phyloP scores from a whole-genome alignment of 2,113 vertebrate species.

The Tenrec ecaudatus region DNA sequence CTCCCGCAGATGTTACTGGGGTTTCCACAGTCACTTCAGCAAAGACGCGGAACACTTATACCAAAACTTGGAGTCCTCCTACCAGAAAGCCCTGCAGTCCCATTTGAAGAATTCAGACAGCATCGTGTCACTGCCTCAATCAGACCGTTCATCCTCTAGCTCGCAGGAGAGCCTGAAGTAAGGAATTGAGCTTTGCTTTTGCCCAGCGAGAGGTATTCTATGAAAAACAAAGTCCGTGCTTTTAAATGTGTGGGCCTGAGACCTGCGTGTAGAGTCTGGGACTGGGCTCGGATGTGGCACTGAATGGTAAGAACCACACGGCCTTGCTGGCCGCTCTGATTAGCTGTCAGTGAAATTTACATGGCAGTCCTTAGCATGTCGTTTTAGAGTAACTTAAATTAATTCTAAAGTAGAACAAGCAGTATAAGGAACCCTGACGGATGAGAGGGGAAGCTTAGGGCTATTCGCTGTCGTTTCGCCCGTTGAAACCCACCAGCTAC shows the following conservation, averaged over 20 bases:
- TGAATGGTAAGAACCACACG: not conserved
- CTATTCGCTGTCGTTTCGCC: too few species aligned
- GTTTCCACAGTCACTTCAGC: conserved; percentile 97
- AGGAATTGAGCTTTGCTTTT: conserved; percentile 70
- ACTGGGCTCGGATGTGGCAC: not conserved
- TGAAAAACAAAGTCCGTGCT: not conserved
- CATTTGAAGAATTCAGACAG: conserved; percentile 98
- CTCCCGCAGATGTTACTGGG: conserved; percentile 96
- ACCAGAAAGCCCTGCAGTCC: conserved; percentile 98
- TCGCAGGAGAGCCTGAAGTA: conserved; percentile 99
- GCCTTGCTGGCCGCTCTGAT: not conserved
- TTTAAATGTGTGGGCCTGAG: not conserved
- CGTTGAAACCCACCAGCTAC: too few species aligned
- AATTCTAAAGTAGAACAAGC: not conserved
- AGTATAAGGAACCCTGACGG: too few species aligned
- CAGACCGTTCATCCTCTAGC: conserved; percentile 97
- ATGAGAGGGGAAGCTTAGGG: too few species aligned
- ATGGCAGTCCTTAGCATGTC: not conserved
- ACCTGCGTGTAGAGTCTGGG: not conserved
- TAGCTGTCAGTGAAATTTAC: not conserved
- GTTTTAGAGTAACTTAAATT: not conserved
- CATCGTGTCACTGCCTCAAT: conserved; percentile 96
- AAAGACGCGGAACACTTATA: conserved; percentile 97
- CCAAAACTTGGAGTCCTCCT: conserved; percentile 95
- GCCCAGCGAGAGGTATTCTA: not conserved